Base-by-base conservation (phyloP, 2,113 vertebrate species). In the Coracopsis vasa region DNA sequence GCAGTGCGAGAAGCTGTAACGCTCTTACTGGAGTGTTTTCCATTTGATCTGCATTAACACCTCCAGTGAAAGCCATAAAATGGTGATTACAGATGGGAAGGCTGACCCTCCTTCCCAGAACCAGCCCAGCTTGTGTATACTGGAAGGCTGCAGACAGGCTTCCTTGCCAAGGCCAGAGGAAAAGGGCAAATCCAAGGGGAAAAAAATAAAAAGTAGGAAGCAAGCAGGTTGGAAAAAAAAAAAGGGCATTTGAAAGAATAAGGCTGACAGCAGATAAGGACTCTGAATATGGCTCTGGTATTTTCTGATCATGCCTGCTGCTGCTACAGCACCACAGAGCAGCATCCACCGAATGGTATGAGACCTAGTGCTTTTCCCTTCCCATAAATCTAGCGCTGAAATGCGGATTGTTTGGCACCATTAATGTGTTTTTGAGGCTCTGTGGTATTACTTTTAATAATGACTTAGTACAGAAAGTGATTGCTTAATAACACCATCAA, bases 31-130 rank as follows among this genome's bases (percentile, higher is more conserved):
- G 93, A 98, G 97, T 98, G 98, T 98, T 98, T 98, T 92, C 97
- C 97, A 98, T 98, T 98, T 98, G 97, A 98, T 98, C 98, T 98
- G 97, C 97, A 98, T 98, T 98, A 98, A 98, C 98, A 98, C 98
- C 98, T 98, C 96, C n/a, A 97, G 95, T 93, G 96, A 97, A 98
- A 97, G 98, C 97, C 97, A 97, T 98, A 98, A 98, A 98, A 97
- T 4, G 15, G 96, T 96, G 97, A 98, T 98, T 98, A 98, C 97
- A 96, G 96, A 97, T 91, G 96, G 97, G 95, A 92, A 96, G 92
- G 95, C 94, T 95, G 91, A 97, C 96, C 96, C 97, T 96, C 97
- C 96, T 96, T 96, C 96, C 93, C 94, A 96, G 96, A 97, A 97
- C 86, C 97, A 96, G 96, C 90, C 87, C 88, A 66, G 72, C 82